phyloP scores from a whole-genome alignment of 2,797 vertebrate genomes.

The Rhincodon typus region DNA sequence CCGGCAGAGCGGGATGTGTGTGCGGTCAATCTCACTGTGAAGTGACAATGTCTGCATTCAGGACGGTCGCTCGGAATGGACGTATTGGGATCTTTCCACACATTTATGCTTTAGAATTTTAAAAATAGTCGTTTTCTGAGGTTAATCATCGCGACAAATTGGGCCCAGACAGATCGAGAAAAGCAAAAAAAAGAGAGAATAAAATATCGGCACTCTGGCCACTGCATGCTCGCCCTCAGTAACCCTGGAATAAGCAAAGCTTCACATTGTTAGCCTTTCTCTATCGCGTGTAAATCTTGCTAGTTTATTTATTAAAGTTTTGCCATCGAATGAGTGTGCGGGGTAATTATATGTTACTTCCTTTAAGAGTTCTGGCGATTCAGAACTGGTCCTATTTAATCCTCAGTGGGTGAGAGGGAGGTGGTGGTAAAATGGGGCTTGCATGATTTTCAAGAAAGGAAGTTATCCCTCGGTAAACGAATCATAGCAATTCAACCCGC shows the following conservation, averaged over 20 bases:
- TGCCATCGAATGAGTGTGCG: not conserved
- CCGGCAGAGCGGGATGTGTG: not conserved
- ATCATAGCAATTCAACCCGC: not conserved
- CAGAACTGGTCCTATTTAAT: not conserved
- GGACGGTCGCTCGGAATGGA: not conserved
- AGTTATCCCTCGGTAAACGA: not conserved
- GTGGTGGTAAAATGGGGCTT: not conserved
- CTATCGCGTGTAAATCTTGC: slow-evolving; percentile 34
- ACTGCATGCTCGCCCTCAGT: slow-evolving; percentile 5
- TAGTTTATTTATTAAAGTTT: slow-evolving; percentile 37
- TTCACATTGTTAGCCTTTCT: slow-evolving; percentile 1
- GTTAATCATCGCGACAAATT: not conserved
- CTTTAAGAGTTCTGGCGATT: not conserved
- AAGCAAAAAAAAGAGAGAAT: not conserved
- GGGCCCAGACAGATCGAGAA: slow-evolving; percentile 22
- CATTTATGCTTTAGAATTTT: slow-evolving; percentile 11
- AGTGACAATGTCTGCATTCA: not conserved
- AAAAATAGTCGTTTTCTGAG: slow-evolving; percentile 3
- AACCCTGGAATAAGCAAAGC: slow-evolving; percentile 23
- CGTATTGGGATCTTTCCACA: not conserved
- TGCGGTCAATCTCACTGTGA: not conserved
- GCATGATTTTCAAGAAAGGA: not conserved
- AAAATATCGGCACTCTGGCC: not conserved
- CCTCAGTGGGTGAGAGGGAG: too few species aligned
- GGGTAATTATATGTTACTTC: not conserved